Base-by-base conservation (phyloP, 2,888 invertebrate genomes). In the Dryococelus australis region DNA sequence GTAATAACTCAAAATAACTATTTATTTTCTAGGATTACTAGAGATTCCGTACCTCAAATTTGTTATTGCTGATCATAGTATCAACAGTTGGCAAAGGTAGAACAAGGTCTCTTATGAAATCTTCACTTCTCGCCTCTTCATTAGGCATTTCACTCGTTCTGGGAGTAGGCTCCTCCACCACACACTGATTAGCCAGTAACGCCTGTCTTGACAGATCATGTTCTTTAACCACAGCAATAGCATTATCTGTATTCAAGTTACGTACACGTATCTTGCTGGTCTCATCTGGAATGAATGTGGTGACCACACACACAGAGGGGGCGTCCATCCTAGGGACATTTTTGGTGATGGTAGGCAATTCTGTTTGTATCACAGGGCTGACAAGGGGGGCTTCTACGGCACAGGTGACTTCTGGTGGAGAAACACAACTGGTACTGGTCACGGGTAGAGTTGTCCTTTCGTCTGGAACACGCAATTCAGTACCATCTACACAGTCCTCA, bases 231-330 rank as follows among this genome's bases (percentile, higher is more conserved):
- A 24, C 65, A 65, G n/a, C 65, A 20, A 65, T 65, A n/a, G 65
- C 65, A n/a, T 65, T 65, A 65, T 65, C 65, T n/a, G 65, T 65
- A 24, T 65, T 65, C n/a, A 65, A 65, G 84, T 88, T 88, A 35
- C 87, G 86, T n/a, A 88, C 88, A 26, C 88, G 85, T 26, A 88
- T 88, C 65, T 88, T 88, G 84, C 81, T 86, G 28, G 43, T 43
- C 53, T 85, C 87, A 81, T 87, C 81, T 24, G 85, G 26, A 27
- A 28, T 65, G 65, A 65, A 65, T 6, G 65, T 65, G 65, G 65
- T 65, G 65, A 65, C 65, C 65, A 65, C 83, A 5, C 83, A 65
- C 20, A 65, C 65, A 10, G 65, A 65, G n/a, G 10, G 20, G 0
- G 65, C 0, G 65, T 43, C 43, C 85, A 85, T 27, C 47, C 53